Base-by-base conservation (phyloP, 2,797 vertebrate genomes). In the Hipposideros larvatus region DNA sequence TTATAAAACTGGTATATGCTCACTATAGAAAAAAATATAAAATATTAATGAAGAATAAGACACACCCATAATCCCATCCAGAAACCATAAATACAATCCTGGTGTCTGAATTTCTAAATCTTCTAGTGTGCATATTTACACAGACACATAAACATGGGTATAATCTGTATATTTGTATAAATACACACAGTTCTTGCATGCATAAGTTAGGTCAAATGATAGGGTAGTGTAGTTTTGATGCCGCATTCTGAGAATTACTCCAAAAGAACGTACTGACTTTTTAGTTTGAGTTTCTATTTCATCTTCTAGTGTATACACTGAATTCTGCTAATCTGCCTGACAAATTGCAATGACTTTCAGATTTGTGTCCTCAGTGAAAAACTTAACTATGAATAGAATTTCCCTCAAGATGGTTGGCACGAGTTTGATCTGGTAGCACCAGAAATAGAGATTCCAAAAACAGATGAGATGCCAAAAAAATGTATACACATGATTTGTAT, bases 281-380 rank as follows among this genome's bases (percentile, higher is more conserved):
- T 41, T 53, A 63, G 74, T 80, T 46, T 70, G 51, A 90, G 68
- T 92, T 96, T 93, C 26, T 86, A 70, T 53, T 88, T 95, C 13
- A 90, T 91, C 63, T 92, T 88, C 43, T 79, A 79, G 8, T 51
- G 18, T 14, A 86, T 85, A 90, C 11, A 63, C 2, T 90, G 57
- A 96, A 90, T 86, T 95, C 53, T 88, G 70, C 31, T 90, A 88
- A 92, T 83, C 37, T 91, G 8, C 18, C 41, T 95, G 90, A 87
- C 46, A 75, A 79, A 70, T 18, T 95, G 46, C 37, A 90, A 34
- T 90, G 53, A 92, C 41, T 95, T 94, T 94, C 68, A 89, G 61
- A 95, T 95, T 91, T 96, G 59, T 92, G 68, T 83, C 80, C 46
- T 85, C 91, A 91, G 5, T 90, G 68, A 96, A 80, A 37, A 93